Percentiles rank a stretch among this genome's conserved stretches.
Conservation (phyloP, 2,888 invertebrate genomes). For the Archips xylosteana region DNA sequence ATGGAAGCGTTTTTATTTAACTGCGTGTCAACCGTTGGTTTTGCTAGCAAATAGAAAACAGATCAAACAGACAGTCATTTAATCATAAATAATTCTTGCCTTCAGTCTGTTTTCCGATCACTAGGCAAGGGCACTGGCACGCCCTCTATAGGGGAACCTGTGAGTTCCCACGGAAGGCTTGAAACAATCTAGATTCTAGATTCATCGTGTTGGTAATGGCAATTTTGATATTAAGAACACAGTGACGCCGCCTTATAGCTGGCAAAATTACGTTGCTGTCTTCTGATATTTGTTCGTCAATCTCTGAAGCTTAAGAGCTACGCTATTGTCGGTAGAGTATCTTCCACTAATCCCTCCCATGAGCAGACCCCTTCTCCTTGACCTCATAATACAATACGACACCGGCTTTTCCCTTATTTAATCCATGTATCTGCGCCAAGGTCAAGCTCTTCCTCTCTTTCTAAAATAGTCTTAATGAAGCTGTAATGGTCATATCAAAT, state of each 20-base stretch:
- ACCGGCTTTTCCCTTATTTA: too few relatives aligned
- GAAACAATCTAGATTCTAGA: background rate
- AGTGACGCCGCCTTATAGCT: background rate
- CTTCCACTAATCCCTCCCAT: too few relatives aligned
- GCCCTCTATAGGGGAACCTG: constrained; percentile 1
- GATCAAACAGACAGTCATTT: background rate
- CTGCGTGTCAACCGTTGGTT: background rate
- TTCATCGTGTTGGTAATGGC: background rate
- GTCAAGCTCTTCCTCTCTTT: too few relatives aligned
- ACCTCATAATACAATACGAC: too few relatives aligned
- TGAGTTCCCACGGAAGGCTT: background rate
- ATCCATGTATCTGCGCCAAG: too few relatives aligned
- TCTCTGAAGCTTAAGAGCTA: too few relatives aligned
- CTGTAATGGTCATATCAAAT: too few relatives aligned
- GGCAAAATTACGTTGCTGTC: too few relatives aligned
- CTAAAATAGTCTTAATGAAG: too few relatives aligned
- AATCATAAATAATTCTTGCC: constrained; percentile 2
- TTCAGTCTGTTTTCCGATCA: background rate
- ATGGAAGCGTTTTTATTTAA: background rate
- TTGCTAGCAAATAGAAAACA: background rate
- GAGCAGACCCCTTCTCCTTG: too few relatives aligned
- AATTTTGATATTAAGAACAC: background rate
- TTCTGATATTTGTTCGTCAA: too few relatives aligned
- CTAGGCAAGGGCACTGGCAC: background rate
- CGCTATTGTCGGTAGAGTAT: too few relatives aligned